phyloP scores from a whole-genome alignment of 2,888 invertebrate genomes.

The Cryptosula pallasiana region DNA sequence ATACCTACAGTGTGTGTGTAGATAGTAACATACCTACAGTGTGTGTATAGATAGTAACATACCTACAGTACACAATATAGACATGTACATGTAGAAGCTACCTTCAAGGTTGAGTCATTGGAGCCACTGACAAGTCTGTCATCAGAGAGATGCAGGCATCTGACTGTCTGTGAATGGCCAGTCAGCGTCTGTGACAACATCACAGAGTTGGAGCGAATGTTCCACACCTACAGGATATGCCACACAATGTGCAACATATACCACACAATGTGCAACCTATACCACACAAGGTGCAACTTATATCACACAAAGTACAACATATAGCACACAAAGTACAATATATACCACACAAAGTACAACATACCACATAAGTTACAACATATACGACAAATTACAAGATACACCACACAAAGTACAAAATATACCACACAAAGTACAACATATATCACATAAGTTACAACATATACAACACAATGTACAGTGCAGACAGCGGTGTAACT shows the following conservation, averaged over 20 bases:
- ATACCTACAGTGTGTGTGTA: too few species aligned
- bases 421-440: not conserved
- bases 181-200: conserved; percentile 58
- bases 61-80: too few species aligned
- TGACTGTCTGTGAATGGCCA: conserved; percentile 57
- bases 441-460: not conserved
- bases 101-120: conserved; percentile 55
- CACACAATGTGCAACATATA: not conserved
- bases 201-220: conserved; percentile 56
- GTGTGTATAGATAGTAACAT: too few species aligned
- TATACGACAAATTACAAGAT: not conserved
- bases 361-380: not conserved
- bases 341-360: too few species aligned
- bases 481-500: too few species aligned
- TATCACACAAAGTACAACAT: not conserved
- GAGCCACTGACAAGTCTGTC: conserved; percentile 55
- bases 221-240: conserved; percentile 54
- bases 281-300: not conserved
- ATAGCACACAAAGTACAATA: not conserved
- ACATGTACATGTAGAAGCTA: conserved; percentile 28
- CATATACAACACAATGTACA: too few species aligned
- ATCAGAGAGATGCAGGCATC: conserved; percentile 56
- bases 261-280: not conserved
- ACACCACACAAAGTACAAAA: not conserved
- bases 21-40: too few species aligned